Evolutionary conservation across 2,797 vertebrate genomes (phyloP), one percentile per base, ranked within the genome.

Genomic region (Poeciliopsis turneri): DNA sequence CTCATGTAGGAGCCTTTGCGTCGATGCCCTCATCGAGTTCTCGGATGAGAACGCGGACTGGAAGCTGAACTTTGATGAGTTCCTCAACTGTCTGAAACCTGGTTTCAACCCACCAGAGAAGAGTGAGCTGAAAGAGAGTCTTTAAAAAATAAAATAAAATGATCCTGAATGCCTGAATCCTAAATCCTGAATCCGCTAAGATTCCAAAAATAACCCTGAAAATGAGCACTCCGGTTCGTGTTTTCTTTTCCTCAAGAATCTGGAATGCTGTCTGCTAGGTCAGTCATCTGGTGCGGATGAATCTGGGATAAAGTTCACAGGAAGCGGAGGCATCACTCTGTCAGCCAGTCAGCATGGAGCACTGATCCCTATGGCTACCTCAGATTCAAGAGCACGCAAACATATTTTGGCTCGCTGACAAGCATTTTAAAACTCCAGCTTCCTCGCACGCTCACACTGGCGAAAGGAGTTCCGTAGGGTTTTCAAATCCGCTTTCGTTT

Each of bases 11-110:
- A 98, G 98, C 90, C 97, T 99, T 83, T 99, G 98, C 69, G 95
- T 99, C 0, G 98, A 99, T 77, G 98, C 98, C 72, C 97, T 99
- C 85, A 98, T 99, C 28, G 98, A 99, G 90, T 96, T 99, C 70
- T 99, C 98, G 16, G 98, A 99, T 90, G 97, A 99, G 90, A 98
- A 99, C n/a, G 97, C 97, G 0, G 98, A 99, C 94, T 99, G 98
- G 98, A 99, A 99, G 90, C 96, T 99, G 90, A 99, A 96, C 95
- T 99, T 99, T 92, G 97, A 95, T 79, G 98, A 99, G 92, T 99
- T 99, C 92, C 96, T 99, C 87, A 98, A 97, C 94, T 99, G 98
- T 93, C 95, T 99, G 92, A 99, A 97, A 90, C 98, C 98, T 1
- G 95, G 97, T 53, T 99, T 97, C 94, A 97, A 96, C 86, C 98